A percentile compares a stretch with the other conserved stretches of the same genome.
Evolutionary conservation across 2,797 vertebrate genomes (phyloP).

Genomic region (Onychomys arenicola): DNA sequence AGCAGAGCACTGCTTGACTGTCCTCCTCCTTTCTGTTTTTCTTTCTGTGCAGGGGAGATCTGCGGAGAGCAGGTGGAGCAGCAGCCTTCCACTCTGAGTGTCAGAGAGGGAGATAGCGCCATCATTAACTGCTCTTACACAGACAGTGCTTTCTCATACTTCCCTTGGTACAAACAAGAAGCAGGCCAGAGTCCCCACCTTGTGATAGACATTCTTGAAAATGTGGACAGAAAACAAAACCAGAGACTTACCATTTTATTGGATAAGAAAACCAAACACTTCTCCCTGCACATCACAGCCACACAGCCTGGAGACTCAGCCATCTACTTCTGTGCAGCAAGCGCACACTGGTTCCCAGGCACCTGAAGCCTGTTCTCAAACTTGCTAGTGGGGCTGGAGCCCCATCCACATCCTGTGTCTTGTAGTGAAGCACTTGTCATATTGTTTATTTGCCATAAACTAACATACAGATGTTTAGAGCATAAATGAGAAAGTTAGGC

Average conservation of each 20-base stretch:
- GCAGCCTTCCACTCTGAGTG: neutral
- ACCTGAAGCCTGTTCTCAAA: neutral
- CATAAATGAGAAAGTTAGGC: neutral
- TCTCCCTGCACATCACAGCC: constrained; percentile 17
- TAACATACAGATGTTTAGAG: neutral
- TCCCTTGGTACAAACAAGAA: constrained; percentile 37
- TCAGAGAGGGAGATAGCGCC: constrained; percentile 34
- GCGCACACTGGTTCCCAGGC: neutral
- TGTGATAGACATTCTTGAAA: neutral
- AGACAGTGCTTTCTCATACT: constrained; percentile 58
- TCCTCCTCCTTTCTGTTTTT: neutral
- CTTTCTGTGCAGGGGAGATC: too few species aligned
- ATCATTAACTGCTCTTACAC: constrained; percentile 70
- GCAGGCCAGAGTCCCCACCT: neutral
- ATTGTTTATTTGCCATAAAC: neutral
- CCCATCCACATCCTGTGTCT: neutral
- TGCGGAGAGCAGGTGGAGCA: constrained; percentile 64
- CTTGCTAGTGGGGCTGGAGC: neutral
- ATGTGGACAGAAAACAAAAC: neutral
- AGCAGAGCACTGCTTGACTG: neutral
- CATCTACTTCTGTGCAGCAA: neutral
- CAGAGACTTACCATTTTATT: neutral
- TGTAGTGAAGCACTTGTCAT: neutral
- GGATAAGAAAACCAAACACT: neutral
- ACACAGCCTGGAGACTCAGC: neutral